Percentiles rank a stretch among this genome's conserved stretches.
phyloP scores from a whole-genome alignment of 2,113 vertebrate genomes.

The Prolemur simus region DNA sequence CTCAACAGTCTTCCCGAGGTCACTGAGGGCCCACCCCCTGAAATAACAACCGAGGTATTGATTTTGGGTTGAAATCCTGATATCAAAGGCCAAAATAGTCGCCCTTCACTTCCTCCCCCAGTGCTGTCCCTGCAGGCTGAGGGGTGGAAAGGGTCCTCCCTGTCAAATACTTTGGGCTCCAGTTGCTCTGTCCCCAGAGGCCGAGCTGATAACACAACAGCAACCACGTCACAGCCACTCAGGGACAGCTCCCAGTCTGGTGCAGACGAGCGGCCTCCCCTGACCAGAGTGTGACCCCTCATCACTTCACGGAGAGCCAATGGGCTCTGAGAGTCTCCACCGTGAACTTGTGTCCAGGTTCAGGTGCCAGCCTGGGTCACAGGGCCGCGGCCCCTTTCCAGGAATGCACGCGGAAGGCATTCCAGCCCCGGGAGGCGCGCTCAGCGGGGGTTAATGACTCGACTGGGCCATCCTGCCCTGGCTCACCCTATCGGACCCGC shows the following conservation, averaged over 20 bases:
- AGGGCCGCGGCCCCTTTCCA: not conserved
- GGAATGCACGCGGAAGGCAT: not conserved
- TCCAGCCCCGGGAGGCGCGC: not conserved
- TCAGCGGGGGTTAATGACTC: not conserved
- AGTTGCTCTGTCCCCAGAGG: not conserved
- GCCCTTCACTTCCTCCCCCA: too few species aligned
- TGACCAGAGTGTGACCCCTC: accelerated
- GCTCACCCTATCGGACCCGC: not conserved
- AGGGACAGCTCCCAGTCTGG: constrained; percentile 61
- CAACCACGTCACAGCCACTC: constrained; percentile 31
- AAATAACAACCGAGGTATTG: accelerated
- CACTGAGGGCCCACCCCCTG: not conserved
- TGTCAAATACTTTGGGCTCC: not conserved
- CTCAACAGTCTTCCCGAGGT: accelerated
- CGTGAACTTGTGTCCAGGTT: not conserved
- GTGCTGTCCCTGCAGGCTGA: accelerated
- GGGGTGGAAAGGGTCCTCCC: not conserved
- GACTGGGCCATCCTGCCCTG: not conserved
- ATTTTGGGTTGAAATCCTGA: not conserved
- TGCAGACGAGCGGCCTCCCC: not conserved
- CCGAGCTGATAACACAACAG: constrained; percentile 40
- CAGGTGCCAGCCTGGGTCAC: not conserved
- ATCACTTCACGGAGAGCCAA: accelerated
- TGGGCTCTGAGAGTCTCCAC: not conserved
- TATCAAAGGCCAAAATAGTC: accelerated